A percentile compares a stretch with the other conserved stretches of the same genome.
Conservation (phyloP, 1,140 invertebrate species). For the Hyposmocoma kahamanoa region DNA sequence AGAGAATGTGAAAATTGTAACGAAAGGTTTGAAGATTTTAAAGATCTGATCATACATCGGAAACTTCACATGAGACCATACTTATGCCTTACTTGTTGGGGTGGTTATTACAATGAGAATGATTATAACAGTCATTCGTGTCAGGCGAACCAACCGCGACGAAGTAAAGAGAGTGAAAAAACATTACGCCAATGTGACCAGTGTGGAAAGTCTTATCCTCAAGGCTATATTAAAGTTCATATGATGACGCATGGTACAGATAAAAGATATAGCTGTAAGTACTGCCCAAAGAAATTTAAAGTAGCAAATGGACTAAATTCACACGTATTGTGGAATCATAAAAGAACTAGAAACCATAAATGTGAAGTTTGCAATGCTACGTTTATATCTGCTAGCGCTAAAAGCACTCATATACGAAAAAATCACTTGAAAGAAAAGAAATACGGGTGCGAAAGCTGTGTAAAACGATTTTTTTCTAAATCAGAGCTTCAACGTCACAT, state of each 20-base stretch:
- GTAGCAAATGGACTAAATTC: constrained; percentile 61
- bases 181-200: constrained; percentile 60
- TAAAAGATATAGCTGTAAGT: constrained; percentile 58
- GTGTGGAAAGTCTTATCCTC: constrained; percentile 67
- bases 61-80: constrained; percentile 60
- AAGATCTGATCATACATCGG: constrained; percentile 55
- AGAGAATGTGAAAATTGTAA: constrained; percentile 66
- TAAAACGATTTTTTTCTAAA: constrained; percentile 62
- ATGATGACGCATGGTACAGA: constrained; percentile 63
- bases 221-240: constrained; percentile 62
- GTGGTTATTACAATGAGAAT: constrained; percentile 46
- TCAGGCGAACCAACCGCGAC: constrained; percentile 33
- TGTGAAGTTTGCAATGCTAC: constrained; percentile 64
- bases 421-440: constrained; percentile 70
- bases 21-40: constrained; percentile 65
- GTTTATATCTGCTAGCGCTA: constrained; percentile 63
- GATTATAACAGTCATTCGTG: constrained; percentile 49
- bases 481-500: constrained; percentile 62
- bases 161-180: constrained; percentile 45
- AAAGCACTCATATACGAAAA: constrained; percentile 61
- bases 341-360: constrained; percentile 58
- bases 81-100: constrained; percentile 66
- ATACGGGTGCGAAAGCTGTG: constrained; percentile 59
- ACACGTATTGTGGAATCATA: constrained; percentile 67
- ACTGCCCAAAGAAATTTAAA: constrained; percentile 69